Base-by-base conservation (phyloP, 2,797 vertebrate species). In the Fistularia commersonii region DNA sequence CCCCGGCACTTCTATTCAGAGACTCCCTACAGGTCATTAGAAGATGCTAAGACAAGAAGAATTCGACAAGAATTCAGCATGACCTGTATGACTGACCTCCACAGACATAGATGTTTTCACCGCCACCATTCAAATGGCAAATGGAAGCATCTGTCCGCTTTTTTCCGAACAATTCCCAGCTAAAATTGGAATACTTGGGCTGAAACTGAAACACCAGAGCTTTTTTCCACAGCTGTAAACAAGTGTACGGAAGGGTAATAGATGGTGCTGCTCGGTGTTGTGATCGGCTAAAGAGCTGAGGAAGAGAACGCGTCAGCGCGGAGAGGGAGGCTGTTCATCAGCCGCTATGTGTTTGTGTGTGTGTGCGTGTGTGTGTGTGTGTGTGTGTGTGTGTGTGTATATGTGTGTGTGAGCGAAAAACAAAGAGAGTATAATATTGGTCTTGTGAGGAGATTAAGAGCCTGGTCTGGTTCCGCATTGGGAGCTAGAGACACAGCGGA, bases 271-370 rank as follows among this genome's bases (percentile, higher is more conserved):
- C 40, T 45, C 41, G 54, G 48, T 49, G 69, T 72, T 66, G 71
- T 69, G 79, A 81, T 77, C 41, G 54, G 67, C 50, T 75, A 79
- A 79, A 80, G 75, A 72, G 77, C 76, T 61, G 13, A 80, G 61
- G 72, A 82, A 82, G 64, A 14, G 51, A 57, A 44, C 8, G 2
- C 67, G 81, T 79, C 81, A 82, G 57, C 2, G 9, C 41, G 49
- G 58, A 3, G 64, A 76, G 54, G 42, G 60, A 58, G 72, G 68
- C 77, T 42, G 72, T 84, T 75, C 69, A 82, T 83, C 82, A 82
- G 69, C 57, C 61, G 62, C 66, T 13, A 41, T 3, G 54, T 45
- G 32, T 23, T 54, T 60, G 47, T 3, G 15, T n/a, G n/a, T n/a
- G n/a, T n/a, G n/a, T 40, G 39, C 39, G 13, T 6, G 11, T 11